Evolutionary conservation across 2,113 vertebrate genomes (phyloP).

Genomic region (Charina bottae): DNA sequence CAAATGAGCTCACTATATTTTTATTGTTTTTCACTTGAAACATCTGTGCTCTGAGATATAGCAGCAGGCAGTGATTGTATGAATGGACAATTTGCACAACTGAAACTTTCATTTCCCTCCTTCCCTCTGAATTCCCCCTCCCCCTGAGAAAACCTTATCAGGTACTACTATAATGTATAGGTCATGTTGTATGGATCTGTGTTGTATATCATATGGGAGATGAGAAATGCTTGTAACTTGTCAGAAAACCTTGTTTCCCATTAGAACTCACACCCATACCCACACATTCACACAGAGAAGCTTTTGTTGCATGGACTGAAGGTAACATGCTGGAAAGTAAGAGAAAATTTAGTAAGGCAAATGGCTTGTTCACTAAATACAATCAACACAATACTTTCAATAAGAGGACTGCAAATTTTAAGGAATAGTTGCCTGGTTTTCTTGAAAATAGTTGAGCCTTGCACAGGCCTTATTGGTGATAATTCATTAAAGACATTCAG

Average conservation of each 20-base stretch:
- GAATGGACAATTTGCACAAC: neutral
- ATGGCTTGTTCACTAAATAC: neutral
- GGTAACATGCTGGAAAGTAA: neutral
- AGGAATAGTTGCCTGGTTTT: neutral
- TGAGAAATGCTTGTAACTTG: neutral
- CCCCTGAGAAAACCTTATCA: neutral
- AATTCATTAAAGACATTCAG: neutral
- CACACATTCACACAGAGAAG: neutral
- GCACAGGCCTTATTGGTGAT: neutral
- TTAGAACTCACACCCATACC: neutral
- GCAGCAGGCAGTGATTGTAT: neutral
- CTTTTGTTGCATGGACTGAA: neutral
- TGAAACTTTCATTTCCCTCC: neutral
- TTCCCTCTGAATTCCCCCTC: too few relatives aligned
- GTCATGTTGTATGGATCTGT: neutral
- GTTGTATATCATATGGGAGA: neutral
- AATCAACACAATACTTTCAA: neutral
- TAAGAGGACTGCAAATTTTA: neutral
- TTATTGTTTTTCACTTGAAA: constrained; percentile 30
- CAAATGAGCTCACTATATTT: constrained; percentile 54
- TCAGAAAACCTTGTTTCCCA: neutral
- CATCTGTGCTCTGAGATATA: constrained; percentile 17
- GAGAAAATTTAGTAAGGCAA: neutral
- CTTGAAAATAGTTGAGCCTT: neutral
- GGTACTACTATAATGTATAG: neutral